Percentiles rank a stretch among this genome's conserved stretches.
Conservation (phyloP, 2,113 vertebrate species). For the Miniopterus natalensis region DNA sequence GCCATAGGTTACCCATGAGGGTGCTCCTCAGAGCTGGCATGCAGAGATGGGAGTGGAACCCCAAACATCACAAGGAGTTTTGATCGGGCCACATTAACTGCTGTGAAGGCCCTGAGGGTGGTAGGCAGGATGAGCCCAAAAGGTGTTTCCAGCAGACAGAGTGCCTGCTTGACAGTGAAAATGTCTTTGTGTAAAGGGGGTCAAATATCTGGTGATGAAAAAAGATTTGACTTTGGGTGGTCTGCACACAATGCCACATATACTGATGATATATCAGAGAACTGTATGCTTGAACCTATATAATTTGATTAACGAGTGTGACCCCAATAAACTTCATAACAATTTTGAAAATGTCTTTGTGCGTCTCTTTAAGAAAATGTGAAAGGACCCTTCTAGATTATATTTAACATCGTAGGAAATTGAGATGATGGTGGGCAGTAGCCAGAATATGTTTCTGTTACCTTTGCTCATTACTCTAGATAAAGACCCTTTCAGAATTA, state of each 20-base stretch:
- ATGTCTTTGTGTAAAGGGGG: no score
- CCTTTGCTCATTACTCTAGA: not conserved
- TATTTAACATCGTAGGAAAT: no score
- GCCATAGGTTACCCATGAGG: no score
- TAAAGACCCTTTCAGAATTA: conserved; percentile 9
- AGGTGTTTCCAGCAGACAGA: not conserved
- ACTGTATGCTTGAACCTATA: no score
- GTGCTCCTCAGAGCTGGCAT: no score
- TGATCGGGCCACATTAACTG: accelerated
- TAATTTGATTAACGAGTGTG: no score
- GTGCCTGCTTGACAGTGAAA: not conserved
- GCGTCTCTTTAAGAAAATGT: not conserved
- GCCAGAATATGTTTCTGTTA: not conserved
- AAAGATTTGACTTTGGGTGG: no score
- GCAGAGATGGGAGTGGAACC: no score
- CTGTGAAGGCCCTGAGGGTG: not conserved
- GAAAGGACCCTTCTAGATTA: not conserved
- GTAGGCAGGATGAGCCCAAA: not conserved
- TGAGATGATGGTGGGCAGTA: not conserved
- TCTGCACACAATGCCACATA: no score
- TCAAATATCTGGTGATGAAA: no score
- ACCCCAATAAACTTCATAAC: not conserved
- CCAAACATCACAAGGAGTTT: not conserved
- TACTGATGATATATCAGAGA: no score
- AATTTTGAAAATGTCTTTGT: not conserved